Conservation (phyloP, 2,888 invertebrate genomes). For the Dasypogon diadema region DNA sequence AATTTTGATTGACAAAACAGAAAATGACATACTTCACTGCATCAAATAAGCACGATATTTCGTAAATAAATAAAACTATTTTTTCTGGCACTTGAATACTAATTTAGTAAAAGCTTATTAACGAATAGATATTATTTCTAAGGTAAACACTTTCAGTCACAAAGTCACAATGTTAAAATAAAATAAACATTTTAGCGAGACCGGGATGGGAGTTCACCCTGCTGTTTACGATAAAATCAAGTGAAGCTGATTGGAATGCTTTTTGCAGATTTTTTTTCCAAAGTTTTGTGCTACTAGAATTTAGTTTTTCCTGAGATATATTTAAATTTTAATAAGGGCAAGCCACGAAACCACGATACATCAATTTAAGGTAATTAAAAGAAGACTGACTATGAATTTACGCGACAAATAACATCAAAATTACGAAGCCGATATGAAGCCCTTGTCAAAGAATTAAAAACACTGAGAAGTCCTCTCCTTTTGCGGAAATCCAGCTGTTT, state of each 20-base stretch:
- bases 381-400: not conserved
- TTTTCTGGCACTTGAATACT: not conserved
- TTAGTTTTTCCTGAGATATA: too few species aligned
- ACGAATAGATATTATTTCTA: not conserved
- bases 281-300: too few species aligned
- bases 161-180: not conserved
- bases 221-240: not conserved
- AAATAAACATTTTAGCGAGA: not conserved
- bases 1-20: conserved; percentile 26
- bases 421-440: not conserved
- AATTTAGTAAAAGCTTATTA: not conserved
- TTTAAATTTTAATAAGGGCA: too few species aligned
- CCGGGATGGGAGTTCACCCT: not conserved
- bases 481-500: not conserved
- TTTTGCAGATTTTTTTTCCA: too few species aligned
- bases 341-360: too few species aligned
- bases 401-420: not conserved
- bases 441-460: not conserved
- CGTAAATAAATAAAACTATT: not conserved
- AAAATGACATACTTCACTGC: conserved; percentile 7
- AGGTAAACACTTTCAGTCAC: not conserved
- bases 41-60: not conserved
- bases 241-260: not conserved
- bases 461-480: not conserved
- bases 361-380: too few species aligned